A percentile compares a stretch with the other conserved stretches of the same genome.
phyloP scores from a whole-genome alignment of 2,113 vertebrate species.

The Proteles cristata region DNA sequence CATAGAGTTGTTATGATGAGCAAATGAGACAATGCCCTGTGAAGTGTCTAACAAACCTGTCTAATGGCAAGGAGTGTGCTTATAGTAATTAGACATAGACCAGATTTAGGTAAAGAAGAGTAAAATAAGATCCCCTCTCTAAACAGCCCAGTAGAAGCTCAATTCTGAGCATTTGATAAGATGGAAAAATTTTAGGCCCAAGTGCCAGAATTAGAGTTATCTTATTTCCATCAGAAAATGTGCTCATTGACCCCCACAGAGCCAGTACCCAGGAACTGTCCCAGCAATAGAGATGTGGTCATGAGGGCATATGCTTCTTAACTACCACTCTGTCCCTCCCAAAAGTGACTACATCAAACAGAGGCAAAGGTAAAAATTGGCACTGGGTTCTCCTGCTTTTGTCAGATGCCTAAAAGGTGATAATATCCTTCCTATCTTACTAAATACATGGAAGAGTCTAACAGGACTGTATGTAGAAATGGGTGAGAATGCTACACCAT shows the following conservation, averaged over 20 bases:
- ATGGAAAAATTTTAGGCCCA: not conserved
- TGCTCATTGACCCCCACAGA: not conserved
- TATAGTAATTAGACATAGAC: not conserved
- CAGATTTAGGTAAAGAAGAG: not conserved
- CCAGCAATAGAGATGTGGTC: not conserved
- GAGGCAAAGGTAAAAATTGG: not conserved
- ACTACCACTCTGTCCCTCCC: not conserved
- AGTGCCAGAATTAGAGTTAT: not conserved
- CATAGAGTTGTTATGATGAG: not conserved
- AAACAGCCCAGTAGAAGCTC: not conserved
- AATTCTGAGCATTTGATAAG: not conserved
- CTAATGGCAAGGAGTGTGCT: not conserved
- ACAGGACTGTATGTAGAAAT: not conserved
- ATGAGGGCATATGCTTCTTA: not conserved
- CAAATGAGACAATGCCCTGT: not conserved
- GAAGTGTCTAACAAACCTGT: not conserved
- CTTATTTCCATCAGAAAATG: not conserved
- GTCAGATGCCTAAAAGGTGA: not conserved
- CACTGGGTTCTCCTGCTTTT: not conserved
- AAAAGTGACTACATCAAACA: not conserved
- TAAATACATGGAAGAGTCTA: not conserved
- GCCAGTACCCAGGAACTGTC: not conserved
- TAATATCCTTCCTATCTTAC: not conserved
- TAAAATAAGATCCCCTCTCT: not conserved
- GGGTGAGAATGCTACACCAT: not conserved